A percentile compares a stretch with the other conserved stretches of the same genome.
Conservation (phyloP, 1,140 invertebrate species). For the Daktulosphaira vitifoliae region DNA sequence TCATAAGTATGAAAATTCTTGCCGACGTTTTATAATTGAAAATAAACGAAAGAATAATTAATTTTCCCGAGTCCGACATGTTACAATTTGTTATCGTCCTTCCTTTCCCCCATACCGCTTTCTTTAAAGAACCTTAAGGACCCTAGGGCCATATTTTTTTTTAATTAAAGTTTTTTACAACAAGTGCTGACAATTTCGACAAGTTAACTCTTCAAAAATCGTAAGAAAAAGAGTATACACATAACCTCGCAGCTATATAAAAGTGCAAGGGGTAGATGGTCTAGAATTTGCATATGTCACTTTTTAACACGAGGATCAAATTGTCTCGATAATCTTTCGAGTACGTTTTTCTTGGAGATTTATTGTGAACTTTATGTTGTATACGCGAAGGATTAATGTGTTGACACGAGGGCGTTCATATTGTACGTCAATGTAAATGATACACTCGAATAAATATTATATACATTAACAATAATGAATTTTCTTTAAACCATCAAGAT, state of each 20-base stretch:
- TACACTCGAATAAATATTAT: background rate
- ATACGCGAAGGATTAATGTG: slow-evolving; percentile 14
- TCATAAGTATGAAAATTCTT: slow-evolving; percentile 29
- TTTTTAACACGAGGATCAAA: slow-evolving; percentile 31
- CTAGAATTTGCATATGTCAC: slow-evolving; percentile 32
- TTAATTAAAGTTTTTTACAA: slow-evolving; percentile 33
- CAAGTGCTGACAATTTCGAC: slow-evolving; percentile 27
- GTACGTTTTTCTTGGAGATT: slow-evolving; percentile 23
- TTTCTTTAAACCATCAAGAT: too few species aligned
- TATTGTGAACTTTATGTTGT: background rate
- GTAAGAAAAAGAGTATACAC: background rate
- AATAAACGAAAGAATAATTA: slow-evolving; percentile 34
- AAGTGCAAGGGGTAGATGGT: background rate
- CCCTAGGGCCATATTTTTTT: slow-evolving; percentile 33
- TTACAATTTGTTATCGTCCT: slow-evolving; percentile 32
- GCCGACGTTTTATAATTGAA: slow-evolving; percentile 32
- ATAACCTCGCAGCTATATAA: background rate
- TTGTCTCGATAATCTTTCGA: slow-evolving; percentile 27
- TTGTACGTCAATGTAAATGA: slow-evolving; percentile 17
- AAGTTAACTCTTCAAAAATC: slow-evolving; percentile 25
- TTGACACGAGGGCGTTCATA: slow-evolving; percentile 4
- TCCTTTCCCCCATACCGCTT: background rate
- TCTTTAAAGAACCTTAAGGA: slow-evolving; percentile 31
- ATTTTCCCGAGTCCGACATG: slow-evolving; percentile 32
- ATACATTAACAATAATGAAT: too few species aligned